A percentile compares a stretch with the other conserved stretches of the same genome.
Evolutionary conservation across 2,888 invertebrate genomes (phyloP).

Genomic region (Drosophila meridiana): DNA sequence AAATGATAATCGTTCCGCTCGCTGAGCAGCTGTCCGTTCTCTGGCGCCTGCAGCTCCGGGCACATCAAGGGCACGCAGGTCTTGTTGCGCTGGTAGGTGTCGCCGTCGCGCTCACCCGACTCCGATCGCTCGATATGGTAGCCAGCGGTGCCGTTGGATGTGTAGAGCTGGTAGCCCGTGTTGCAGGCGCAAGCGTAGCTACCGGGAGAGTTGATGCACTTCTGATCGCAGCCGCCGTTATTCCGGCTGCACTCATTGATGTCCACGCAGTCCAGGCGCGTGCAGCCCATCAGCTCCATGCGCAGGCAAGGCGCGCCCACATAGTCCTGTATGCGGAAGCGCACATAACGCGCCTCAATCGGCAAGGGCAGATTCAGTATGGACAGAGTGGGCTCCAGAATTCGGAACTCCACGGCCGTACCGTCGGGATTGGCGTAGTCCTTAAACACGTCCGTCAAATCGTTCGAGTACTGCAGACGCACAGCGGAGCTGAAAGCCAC

Average conservation of each 20-base stretch:
- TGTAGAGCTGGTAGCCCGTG: constrained; percentile 95
- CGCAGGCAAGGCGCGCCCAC: constrained; percentile 95
- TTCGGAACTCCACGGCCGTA: constrained; percentile 96
- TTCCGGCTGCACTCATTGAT: constrained; percentile 94
- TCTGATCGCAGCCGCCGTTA: constrained; percentile 97
- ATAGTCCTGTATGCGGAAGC: constrained; percentile 94
- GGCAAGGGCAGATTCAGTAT: constrained; percentile 95
- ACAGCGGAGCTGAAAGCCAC: constrained; percentile 96
- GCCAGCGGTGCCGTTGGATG: constrained; percentile 95
- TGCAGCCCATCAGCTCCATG: constrained; percentile 96
- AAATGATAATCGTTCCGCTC: constrained; percentile 94
- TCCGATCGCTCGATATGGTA: constrained; percentile 92
- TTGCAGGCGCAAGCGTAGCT: constrained; percentile 95
- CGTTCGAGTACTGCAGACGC: constrained; percentile 93
- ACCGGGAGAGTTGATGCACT: constrained; percentile 95
- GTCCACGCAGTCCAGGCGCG: constrained; percentile 94
- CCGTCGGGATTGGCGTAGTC: constrained; percentile 97
- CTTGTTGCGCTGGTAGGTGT: constrained; percentile 95
- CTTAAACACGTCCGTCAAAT: constrained; percentile 94
- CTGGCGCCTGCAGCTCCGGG: constrained; percentile 90
- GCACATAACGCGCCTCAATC: constrained; percentile 94
- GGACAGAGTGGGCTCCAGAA: constrained; percentile 95
- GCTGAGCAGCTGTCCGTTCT: constrained; percentile 93
- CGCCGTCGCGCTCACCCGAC: constrained; percentile 94
- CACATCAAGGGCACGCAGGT: constrained; percentile 98